These are phyloP conservation scores for Tangara arthus DNA, from an alignment of 2,797 vertebrate species.

Conservation along the genomic window DNA sequence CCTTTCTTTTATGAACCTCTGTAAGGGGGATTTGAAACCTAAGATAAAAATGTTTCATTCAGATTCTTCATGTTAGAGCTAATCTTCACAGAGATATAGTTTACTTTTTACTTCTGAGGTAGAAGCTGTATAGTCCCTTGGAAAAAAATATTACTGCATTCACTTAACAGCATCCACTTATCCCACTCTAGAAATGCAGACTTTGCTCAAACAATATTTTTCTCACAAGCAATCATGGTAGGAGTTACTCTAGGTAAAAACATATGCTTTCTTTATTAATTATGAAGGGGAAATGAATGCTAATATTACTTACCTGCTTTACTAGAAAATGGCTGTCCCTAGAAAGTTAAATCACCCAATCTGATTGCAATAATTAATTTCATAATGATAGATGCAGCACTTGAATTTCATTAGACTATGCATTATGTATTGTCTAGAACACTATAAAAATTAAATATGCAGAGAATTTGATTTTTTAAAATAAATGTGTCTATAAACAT, in stretches of 20 bases:
- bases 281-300: not conserved
- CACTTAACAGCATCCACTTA: not conserved
- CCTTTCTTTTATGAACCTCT: not conserved
- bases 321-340: not conserved
- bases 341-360: not conserved
- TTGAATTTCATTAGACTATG: not conserved
- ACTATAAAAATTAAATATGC: not conserved
- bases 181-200: not conserved
- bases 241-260: not conserved
- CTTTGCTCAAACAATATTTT: not conserved
- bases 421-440: not conserved
- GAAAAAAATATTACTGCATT: not conserved
- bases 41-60: conserved; percentile 3
- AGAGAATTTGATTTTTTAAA: not conserved
- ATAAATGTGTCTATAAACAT: not conserved
- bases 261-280: not conserved
- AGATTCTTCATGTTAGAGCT: not conserved
- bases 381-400: not conserved
- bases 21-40: not conserved
- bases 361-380: not conserved
- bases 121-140: not conserved
- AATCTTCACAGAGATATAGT: not conserved
- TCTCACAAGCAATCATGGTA: not conserved
- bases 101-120: not conserved
- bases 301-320: not conserved